These are phyloP conservation scores for Mola mola DNA, from an alignment of 2,113 vertebrate genomes.

Conservation along the genomic window DNA sequence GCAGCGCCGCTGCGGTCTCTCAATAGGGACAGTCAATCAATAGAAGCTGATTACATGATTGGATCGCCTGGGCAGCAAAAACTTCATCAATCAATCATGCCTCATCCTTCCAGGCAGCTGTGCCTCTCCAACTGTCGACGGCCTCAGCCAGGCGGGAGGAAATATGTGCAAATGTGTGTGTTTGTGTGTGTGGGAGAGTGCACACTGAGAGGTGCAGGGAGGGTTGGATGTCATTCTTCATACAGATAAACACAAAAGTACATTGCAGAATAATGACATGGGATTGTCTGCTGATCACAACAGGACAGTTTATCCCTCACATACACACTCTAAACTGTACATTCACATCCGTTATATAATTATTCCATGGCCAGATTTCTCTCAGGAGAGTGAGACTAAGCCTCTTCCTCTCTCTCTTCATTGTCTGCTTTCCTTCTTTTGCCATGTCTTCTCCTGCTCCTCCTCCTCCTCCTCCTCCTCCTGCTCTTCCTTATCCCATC, in stretches of 20 bases:
- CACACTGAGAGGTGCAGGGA: background rate
- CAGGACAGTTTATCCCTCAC: slow-evolving; percentile 19
- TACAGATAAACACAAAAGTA: slow-evolving; percentile 12
- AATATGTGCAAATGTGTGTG: slow-evolving; percentile 10
- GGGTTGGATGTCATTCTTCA: slow-evolving; percentile 7
- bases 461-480: slow-evolving; percentile 15
- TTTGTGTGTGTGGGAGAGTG: background rate
- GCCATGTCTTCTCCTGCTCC: slow-evolving; percentile 16
- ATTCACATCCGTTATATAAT: slow-evolving; percentile 30
- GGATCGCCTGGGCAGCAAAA: slow-evolving; percentile 71
- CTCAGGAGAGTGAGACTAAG: slow-evolving; percentile 15
- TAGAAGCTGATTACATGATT: slow-evolving; percentile 79
- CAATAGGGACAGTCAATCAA: slow-evolving; percentile 73
- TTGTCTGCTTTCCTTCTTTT: slow-evolving; percentile 34
- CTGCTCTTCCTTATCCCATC: slow-evolving; percentile 9
- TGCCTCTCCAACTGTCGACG: too few species aligned
- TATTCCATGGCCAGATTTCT: slow-evolving; percentile 45
- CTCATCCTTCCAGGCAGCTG: slow-evolving; percentile 68
- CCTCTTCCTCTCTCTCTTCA: slow-evolving; percentile 23
- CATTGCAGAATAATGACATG: slow-evolving; percentile 10
- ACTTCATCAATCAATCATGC: slow-evolving; percentile 75
- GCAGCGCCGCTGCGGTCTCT: slow-evolving; percentile 55
- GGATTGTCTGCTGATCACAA: slow-evolving; percentile 28
- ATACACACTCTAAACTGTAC: too few species aligned
- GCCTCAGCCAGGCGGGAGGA: too few species aligned